Percentiles rank a stretch among this genome's conserved stretches.
phyloP scores from a whole-genome alignment of 1,140 invertebrate species.

The Cydia splendana region DNA sequence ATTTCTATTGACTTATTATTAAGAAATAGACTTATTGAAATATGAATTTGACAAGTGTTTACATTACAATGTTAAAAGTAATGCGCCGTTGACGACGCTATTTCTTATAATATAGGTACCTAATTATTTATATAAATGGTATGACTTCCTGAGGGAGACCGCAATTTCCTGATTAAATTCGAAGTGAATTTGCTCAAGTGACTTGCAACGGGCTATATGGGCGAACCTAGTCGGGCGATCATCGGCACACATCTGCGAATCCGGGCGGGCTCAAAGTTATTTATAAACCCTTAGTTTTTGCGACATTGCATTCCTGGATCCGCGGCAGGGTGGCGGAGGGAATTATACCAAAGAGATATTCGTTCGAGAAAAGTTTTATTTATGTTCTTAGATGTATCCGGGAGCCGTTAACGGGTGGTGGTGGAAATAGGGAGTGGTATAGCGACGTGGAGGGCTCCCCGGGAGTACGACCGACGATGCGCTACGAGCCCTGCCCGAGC shows the following conservation, averaged over 20 bases:
- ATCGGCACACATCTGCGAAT: slow-evolving; percentile 71
- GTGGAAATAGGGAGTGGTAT: slow-evolving; percentile 49
- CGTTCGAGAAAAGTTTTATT: slow-evolving; percentile 72
- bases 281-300: slow-evolving; percentile 51
- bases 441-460: slow-evolving; percentile 48
- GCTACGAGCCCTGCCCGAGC: slow-evolving; percentile 68
- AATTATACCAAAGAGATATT: slow-evolving; percentile 72
- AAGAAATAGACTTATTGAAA: slow-evolving; percentile 62
- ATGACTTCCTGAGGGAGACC: slow-evolving; percentile 77
- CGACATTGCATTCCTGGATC: slow-evolving; percentile 75
- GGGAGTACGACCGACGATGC: slow-evolving; percentile 44
- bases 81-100: slow-evolving; percentile 43
- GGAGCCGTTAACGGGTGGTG: slow-evolving; percentile 66
- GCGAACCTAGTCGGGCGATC: slow-evolving; percentile 75
- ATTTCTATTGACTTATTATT: slow-evolving; percentile 70
- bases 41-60: slow-evolving; percentile 72
- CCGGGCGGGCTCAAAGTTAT: slow-evolving; percentile 46
- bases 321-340: slow-evolving; percentile 54
- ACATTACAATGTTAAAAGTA: slow-evolving; percentile 65
- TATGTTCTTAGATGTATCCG: slow-evolving; percentile 66
- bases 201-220: slow-evolving; percentile 72
- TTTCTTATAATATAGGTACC: slow-evolving; percentile 49
- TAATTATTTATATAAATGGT: slow-evolving; percentile 63
- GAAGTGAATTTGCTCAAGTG: slow-evolving; percentile 45
- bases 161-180: slow-evolving; percentile 54